Percentiles rank a stretch among this genome's conserved stretches.
phyloP scores from a whole-genome alignment of 2,888 invertebrate species.

The Zootermopsis nevadensis region DNA sequence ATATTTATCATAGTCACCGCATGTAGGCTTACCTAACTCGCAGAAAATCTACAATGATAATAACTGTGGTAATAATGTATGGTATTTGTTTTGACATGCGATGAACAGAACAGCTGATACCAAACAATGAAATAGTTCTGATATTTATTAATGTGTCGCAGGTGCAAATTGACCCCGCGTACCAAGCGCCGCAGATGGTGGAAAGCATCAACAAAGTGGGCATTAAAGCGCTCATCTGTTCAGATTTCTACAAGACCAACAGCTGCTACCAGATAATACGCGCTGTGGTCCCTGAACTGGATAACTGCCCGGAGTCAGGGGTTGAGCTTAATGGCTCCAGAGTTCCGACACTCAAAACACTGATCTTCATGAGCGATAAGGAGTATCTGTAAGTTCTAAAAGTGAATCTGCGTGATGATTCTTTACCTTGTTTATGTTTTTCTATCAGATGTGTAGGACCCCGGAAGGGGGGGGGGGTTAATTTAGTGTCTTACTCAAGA shows the following conservation, averaged over 20 bases:
- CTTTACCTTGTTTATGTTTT: too few relatives aligned
- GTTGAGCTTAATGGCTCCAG: conserved; percentile 62
- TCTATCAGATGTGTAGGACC: too few relatives aligned
- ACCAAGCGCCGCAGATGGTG: conserved; percentile 75
- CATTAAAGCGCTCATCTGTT: conserved; percentile 74
- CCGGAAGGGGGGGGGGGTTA: too few relatives aligned
- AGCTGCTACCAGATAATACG: conserved; percentile 75
- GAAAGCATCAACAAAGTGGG: conserved; percentile 79
- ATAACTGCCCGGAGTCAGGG: conserved; percentile 54
- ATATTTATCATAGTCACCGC: too few relatives aligned
- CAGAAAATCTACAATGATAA: too few relatives aligned
- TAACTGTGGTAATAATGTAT: too few relatives aligned
- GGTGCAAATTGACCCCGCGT: conserved; percentile 83
- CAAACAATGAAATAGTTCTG: too few relatives aligned
- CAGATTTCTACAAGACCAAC: conserved; percentile 62
- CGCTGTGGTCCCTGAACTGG: conserved; percentile 70
- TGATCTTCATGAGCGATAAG: conserved; percentile 68
- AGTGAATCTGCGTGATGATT: too few relatives aligned
- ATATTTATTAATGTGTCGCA: neutral
- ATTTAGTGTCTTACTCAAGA: too few relatives aligned
- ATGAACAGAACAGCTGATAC: too few relatives aligned
- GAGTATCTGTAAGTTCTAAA: conserved; percentile 66
- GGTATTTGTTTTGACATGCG: too few relatives aligned
- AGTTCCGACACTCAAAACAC: conserved; percentile 67
- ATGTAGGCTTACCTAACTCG: too few relatives aligned